These are phyloP conservation scores for Pectinophora gossypiella DNA, from an alignment of 1,140 invertebrate species.

Conservation along the genomic window DNA sequence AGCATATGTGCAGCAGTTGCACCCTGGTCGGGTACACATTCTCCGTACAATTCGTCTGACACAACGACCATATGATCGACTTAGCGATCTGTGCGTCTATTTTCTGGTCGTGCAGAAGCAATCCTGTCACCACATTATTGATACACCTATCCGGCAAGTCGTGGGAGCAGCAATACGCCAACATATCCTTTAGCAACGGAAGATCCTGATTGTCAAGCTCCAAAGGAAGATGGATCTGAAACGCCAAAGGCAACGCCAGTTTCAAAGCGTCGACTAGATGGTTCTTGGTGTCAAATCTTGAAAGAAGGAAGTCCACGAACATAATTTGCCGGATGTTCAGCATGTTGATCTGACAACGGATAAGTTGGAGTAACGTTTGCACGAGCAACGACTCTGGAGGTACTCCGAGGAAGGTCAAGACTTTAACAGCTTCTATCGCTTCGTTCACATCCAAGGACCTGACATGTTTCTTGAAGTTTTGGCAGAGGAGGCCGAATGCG, in stretches of 20 bases:
- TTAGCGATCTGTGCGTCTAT: constrained; percentile 64
- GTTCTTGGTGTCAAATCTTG: constrained; percentile 48
- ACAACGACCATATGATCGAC: constrained; percentile 72
- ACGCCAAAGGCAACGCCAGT: constrained; percentile 78
- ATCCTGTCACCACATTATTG: constrained; percentile 63
- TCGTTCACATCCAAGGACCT: constrained; percentile 73
- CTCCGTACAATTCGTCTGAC: constrained; percentile 56
- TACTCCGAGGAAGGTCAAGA: constrained; percentile 75
- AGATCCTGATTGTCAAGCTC: constrained; percentile 75
- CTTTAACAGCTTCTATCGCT: constrained; percentile 75
- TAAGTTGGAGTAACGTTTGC: constrained; percentile 78
- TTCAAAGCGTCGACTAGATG: constrained; percentile 78
- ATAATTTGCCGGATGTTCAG: constrained; percentile 78
- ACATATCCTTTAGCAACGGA: constrained; percentile 65
- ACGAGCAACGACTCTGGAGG: constrained; percentile 74
- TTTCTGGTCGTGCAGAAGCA: constrained; percentile 55
- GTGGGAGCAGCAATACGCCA: constrained; percentile 69
- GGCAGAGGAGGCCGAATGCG: constrained; percentile 46
- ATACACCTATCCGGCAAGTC: constrained; percentile 69
- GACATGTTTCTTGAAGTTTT: constrained; percentile 73
- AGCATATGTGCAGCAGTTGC: constrained; percentile 60
- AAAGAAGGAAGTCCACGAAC: constrained; percentile 77
- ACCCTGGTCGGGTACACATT: constrained; percentile 50
- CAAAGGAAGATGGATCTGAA: constrained; percentile 75
- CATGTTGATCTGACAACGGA: constrained; percentile 77